Conservation (phyloP, 2,888 invertebrate genomes). For the Rotaria magnacalcarata region DNA sequence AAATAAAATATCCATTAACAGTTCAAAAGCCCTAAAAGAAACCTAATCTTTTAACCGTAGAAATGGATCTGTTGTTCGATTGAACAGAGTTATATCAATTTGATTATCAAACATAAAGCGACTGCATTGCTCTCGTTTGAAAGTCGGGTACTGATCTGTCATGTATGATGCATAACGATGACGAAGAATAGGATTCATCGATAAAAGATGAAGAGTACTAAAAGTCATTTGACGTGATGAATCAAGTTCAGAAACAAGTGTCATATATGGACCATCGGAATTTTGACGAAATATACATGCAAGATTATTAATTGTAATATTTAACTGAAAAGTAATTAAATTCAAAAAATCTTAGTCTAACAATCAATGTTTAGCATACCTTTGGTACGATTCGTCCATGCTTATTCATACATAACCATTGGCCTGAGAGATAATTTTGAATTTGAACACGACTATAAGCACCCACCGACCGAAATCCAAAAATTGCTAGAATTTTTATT, state of each 20-base stretch:
- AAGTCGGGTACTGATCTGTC: background rate
- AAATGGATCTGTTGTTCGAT: background rate
- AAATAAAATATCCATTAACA: background rate
- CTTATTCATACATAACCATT: slow-evolving; percentile 28
- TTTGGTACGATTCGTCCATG: background rate
- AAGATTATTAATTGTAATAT: background rate
- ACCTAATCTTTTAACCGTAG: background rate
- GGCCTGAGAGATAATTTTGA: background rate
- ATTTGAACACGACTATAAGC: slow-evolving; percentile 35
- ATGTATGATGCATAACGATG: background rate
- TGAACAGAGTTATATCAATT: slow-evolving; percentile 1
- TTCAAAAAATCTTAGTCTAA: background rate
- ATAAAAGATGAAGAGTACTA: background rate
- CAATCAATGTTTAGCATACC: background rate
- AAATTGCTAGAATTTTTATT: background rate
- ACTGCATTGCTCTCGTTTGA: background rate
- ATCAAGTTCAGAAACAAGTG: slow-evolving; percentile 14
- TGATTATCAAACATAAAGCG: slow-evolving; percentile 18
- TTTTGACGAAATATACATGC: slow-evolving; percentile 28
- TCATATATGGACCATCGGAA: slow-evolving; percentile 11
- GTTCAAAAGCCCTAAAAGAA: background rate
- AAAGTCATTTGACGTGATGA: slow-evolving; percentile 15
- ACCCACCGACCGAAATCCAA: slow-evolving; percentile 4
- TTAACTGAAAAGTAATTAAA: background rate
- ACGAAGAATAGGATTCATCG: background rate